Percentiles rank a stretch among this genome's conserved stretches.
These are phyloP conservation scores for Pygoscelis adeliae DNA, from an alignment of 2,113 vertebrate genomes.

Conservation along the genomic window DNA sequence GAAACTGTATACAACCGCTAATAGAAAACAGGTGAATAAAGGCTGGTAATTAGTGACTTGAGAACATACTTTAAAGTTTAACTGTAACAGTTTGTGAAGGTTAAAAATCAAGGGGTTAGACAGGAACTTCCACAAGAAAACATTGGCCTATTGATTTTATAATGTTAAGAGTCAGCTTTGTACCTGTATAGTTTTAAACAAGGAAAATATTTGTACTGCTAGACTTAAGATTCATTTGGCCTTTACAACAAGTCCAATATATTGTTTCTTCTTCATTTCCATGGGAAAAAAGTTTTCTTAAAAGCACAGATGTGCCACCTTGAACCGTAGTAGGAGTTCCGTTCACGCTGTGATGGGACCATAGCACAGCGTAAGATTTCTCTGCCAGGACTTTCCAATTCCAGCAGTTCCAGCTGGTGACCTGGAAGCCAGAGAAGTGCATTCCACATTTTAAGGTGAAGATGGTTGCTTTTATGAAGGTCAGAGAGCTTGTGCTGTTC, in stretches of 20 bases:
- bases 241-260: neutral
- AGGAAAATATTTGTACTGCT: neutral
- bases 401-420: neutral
- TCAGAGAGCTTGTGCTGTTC: neutral
- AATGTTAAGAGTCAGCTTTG: neutral
- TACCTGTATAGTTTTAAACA: neutral
- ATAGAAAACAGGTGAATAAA: neutral
- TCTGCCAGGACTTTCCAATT: neutral
- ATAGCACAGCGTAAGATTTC: neutral
- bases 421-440: neutral
- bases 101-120: neutral
- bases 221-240: neutral
- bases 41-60: neutral
- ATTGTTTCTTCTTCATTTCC: neutral
- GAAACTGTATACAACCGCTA: neutral
- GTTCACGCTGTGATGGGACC: neutral
- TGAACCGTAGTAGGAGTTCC: neutral
- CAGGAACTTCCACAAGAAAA: neutral
- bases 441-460: neutral
- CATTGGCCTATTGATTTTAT: neutral
- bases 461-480: neutral
- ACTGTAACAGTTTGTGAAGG: neutral
- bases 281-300: neutral
- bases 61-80: neutral
- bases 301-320: neutral